A percentile compares a stretch with the other conserved stretches of the same genome.
These are phyloP conservation scores for Pomatorhinus ruficollis DNA, from an alignment of 2,113 vertebrate species.

Conservation along the genomic window DNA sequence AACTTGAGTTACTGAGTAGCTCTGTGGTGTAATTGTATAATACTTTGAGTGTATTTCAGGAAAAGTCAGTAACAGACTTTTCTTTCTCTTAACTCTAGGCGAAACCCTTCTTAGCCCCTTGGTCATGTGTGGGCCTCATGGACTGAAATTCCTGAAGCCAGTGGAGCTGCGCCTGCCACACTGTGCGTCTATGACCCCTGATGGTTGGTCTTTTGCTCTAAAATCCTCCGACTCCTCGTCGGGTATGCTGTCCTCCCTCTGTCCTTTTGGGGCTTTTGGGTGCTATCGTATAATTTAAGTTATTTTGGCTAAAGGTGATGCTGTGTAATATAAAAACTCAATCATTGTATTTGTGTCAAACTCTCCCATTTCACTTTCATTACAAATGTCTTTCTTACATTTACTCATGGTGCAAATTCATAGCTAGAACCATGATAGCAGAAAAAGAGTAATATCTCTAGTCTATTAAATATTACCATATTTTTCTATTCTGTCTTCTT, in stretches of 20 bases:
- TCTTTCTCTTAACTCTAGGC: conserved; percentile 68
- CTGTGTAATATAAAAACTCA: conserved; percentile 58
- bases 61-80: background rate
- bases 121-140: conserved; percentile 98
- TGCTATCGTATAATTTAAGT: conserved; percentile 79
- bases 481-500: conserved; percentile 68
- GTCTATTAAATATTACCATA: conserved; percentile 47
- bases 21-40: background rate
- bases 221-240: conserved; percentile 99
- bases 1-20: background rate
- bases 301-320: conserved; percentile 59
- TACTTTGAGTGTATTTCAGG: background rate
- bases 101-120: conserved; percentile 97
- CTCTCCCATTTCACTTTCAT: conserved; percentile 71
- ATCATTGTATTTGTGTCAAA: conserved; percentile 66
- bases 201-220: conserved; percentile 99
- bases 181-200: conserved; percentile 99
- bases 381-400: conserved; percentile 61
- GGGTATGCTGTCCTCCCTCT: conserved; percentile 98
- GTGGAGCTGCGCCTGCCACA: conserved; percentile 99
- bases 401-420: conserved; percentile 40
- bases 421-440: conserved; percentile 48
- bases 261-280: conserved; percentile 90
- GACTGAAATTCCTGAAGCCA: conserved; percentile 98
- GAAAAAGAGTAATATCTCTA: conserved; percentile 47